Base-by-base conservation (phyloP, 1,140 invertebrate genomes). In the Neodiprion virginianus region DNA sequence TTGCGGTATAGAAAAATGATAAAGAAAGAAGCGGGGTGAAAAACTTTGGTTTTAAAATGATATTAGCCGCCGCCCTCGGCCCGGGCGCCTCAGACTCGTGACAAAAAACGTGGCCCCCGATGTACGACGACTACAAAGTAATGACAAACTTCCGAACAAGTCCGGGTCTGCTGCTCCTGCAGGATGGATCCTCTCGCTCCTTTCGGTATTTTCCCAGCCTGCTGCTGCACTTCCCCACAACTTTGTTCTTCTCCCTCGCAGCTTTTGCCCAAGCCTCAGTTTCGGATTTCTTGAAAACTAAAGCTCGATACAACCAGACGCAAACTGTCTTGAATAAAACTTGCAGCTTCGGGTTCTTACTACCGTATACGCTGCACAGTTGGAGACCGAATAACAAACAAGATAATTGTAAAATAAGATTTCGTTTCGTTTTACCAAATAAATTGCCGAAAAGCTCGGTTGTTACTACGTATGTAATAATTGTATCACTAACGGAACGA, bases 11-110 rank as follows among this genome's bases (percentile, higher is more conserved):
- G 72, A 77, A 77, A 84, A 83, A 84, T 84, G 81, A 85, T 85
- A 85, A 85, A 83, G 78, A 82, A 81, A 40, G 28, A 84, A 84
- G 82, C 84, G 83, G 79, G 53, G 69, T 72, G 50, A 73, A 78
- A 80, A 85, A 85, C 83, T 85, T 85, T 84, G 83, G 82, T 85
- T 85, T 85, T 85, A 85, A 85, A 85, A 85, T 84, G 81, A 83
- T 85, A 84, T 85, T 84, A 75, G 74, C 74, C 71, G 72, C 67
- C 67, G 74, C 70, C 72, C 17, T 14, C 48, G 11, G 12, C 21
- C 47, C 47, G 71, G 23, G 74, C 48, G 48, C 69, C 48, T 75
- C 67, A 12, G 40, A 49, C 8, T 53, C 17, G 61, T 48, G 65
- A 72, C 21, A 69, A 69, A 47, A 65, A 69, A 14, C 17, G 67